Percentiles rank a stretch among this genome's conserved stretches.
phyloP scores from a whole-genome alignment of 1,140 invertebrate genomes.

The Drosophila biarmipes region DNA sequence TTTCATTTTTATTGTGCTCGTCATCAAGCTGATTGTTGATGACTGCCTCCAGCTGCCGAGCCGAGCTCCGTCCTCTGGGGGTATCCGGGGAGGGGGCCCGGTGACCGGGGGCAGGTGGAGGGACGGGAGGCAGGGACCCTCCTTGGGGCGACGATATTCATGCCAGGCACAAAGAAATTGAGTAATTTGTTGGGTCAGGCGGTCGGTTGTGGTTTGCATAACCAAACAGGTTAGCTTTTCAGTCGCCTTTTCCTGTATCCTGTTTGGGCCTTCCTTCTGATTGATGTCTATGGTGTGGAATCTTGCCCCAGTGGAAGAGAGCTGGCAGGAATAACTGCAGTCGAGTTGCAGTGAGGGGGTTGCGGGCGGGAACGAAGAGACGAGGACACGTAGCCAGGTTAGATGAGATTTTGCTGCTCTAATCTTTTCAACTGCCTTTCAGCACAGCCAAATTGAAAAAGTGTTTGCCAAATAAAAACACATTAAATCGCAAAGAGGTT shows the following conservation, averaged over 20 bases:
- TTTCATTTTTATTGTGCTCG: constrained; percentile 82
- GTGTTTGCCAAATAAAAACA: too few species aligned
- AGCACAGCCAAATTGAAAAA: constrained; percentile 5
- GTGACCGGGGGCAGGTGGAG: constrained; percentile 6
- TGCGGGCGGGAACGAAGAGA: background rate
- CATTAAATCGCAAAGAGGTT: too few species aligned
- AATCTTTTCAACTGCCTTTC: constrained; percentile 34
- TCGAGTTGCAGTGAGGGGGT: constrained; percentile 59
- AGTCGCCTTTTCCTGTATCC: constrained; percentile 18
- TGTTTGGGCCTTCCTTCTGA: constrained; percentile 43
- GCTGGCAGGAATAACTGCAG: constrained; percentile 50
- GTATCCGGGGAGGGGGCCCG: constrained; percentile 10
- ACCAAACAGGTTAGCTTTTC: constrained; percentile 62
- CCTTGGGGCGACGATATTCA: constrained; percentile 39
- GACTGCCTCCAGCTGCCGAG: constrained; percentile 61
- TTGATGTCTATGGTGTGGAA: constrained; percentile 62
- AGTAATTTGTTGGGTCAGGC: constrained; percentile 82
- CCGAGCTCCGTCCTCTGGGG: constrained; percentile 34
- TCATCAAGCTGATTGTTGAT: constrained; percentile 82
- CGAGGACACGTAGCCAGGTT: constrained; percentile 24
- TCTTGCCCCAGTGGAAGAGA: constrained; percentile 7
- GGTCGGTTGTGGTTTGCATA: constrained; percentile 81
- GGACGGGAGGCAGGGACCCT: background rate
- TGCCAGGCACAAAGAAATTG: constrained; percentile 78
- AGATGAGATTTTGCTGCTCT: constrained; percentile 19